Conservation (phyloP, 2,797 vertebrate genomes). For the Takifugu rubripes region DNA sequence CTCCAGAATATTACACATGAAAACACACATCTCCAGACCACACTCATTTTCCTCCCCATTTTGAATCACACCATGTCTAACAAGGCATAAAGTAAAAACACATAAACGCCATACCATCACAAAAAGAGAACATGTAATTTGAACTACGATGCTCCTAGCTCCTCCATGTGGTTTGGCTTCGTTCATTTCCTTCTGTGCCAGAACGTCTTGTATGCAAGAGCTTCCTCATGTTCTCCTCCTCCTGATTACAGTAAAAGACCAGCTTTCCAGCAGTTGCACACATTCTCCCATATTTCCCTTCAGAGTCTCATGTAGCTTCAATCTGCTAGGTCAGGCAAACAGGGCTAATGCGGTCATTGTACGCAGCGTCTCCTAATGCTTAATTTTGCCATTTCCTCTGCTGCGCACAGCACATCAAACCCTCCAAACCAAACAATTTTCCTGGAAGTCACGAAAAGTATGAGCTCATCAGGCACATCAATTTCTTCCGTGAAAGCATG, state of each 20-base stretch:
- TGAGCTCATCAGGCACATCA: constrained; percentile 23
- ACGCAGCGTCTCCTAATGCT: constrained; percentile 19
- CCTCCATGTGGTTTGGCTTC: no score
- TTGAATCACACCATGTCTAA: constrained; percentile 34
- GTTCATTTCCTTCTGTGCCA: no score
- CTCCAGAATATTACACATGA: constrained; percentile 1
- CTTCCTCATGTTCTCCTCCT: no score
- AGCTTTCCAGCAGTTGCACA: constrained; percentile 6
- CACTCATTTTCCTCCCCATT: no score
- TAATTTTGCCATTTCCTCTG: no score
- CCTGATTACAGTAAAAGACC: no score
- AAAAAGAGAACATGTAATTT: constrained; percentile 54
- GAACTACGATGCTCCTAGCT: background rate
- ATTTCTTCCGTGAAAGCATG: background rate
- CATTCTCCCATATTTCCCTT: constrained; percentile 7
- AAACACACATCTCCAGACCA: constrained; percentile 26
- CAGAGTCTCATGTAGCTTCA: constrained; percentile 2
- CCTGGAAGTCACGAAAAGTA: constrained; percentile 33
- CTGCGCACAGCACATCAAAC: constrained; percentile 19
- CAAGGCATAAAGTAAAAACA: constrained; percentile 57
- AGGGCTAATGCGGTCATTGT: constrained; percentile 38
- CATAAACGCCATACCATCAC: constrained; percentile 34
- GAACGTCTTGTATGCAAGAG: no score
- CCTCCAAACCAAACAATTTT: constrained; percentile 45
- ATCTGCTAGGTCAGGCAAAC: constrained; percentile 22